Evolutionary conservation across 2,797 vertebrate genomes (phyloP).

Genomic region (Sciaenops ocellatus): DNA sequence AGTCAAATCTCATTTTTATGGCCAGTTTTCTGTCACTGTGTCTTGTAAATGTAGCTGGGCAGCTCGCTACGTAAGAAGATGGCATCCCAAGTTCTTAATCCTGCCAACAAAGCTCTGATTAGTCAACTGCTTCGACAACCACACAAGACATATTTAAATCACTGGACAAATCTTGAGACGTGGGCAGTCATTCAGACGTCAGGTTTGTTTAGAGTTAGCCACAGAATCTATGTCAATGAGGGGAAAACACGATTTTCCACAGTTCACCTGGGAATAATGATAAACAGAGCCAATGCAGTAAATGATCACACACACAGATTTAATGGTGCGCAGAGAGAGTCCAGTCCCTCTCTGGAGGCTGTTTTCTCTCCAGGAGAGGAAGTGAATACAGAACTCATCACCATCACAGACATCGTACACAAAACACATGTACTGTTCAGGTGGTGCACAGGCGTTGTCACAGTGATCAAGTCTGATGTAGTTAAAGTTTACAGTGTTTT

Average conservation of each 20-base stretch:
- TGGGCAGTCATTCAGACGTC: not conserved
- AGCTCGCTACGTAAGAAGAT: not conserved
- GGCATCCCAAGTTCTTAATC: not conserved
- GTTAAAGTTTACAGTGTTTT: not conserved
- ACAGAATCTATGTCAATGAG: not conserved
- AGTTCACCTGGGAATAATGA: slow-evolving; percentile 12
- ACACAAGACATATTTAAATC: not conserved
- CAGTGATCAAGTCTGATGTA: not conserved
- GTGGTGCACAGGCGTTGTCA: not conserved
- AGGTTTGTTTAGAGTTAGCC: not conserved
- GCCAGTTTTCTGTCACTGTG: not conserved
- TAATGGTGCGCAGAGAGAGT: slow-evolving; percentile 8
- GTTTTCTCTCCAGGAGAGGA: slow-evolving; percentile 8
- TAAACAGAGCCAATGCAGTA: slow-evolving; percentile 1
- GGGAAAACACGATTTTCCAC: not conserved
- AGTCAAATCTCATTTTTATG: not conserved
- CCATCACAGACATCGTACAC: not conserved
- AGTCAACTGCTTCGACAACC: not conserved
- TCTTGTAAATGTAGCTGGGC: not conserved
- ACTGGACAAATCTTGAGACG: not conserved
- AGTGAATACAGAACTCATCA: slow-evolving; percentile 1
- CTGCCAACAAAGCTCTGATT: not conserved
- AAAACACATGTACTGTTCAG: not conserved
- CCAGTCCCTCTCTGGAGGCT: not conserved
- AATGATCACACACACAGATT: slow-evolving; percentile 18